phyloP scores from a whole-genome alignment of 2,888 invertebrate genomes.

The Eumerus sabulonum region DNA sequence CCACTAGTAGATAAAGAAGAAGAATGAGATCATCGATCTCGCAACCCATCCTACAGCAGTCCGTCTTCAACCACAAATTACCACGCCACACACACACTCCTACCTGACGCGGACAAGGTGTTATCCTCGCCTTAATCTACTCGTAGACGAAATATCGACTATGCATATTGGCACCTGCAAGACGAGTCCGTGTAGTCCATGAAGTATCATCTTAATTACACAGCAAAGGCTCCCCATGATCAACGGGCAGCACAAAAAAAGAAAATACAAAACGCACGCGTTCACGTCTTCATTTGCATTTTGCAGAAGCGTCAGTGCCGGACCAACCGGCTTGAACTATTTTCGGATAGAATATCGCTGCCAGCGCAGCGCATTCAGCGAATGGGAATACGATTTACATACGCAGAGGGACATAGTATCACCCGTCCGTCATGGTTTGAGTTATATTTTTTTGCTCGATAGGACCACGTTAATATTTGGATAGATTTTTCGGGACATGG shows the following conservation, averaged over 20 bases:
- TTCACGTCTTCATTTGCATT: constrained; percentile 66
- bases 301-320: constrained; percentile 25
- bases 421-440: constrained; percentile 19
- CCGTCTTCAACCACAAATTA: constrained; percentile 50
- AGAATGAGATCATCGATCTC: constrained; percentile 51
- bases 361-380: constrained; percentile 24
- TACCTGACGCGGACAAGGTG: constrained; percentile 39
- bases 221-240: constrained; percentile 15
- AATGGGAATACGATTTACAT: constrained; percentile 47
- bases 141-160: constrained; percentile 38
- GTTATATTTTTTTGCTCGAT: constrained; percentile 19
- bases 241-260: constrained; percentile 45
- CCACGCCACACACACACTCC: background rate
- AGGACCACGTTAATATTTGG: constrained; percentile 43
- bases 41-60: constrained; percentile 14
- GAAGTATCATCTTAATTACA: constrained; percentile 59
- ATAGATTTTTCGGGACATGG: constrained; percentile 38
- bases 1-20: no score
- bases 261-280: background rate
- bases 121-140: constrained; percentile 53
- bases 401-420: constrained; percentile 16
- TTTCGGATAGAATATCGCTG: constrained; percentile 40
- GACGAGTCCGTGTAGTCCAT: constrained; percentile 24
- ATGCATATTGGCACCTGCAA: constrained; percentile 57
- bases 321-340: constrained; percentile 38